phyloP scores from a whole-genome alignment of 2,888 invertebrate species.

The Eulithis testata region DNA sequence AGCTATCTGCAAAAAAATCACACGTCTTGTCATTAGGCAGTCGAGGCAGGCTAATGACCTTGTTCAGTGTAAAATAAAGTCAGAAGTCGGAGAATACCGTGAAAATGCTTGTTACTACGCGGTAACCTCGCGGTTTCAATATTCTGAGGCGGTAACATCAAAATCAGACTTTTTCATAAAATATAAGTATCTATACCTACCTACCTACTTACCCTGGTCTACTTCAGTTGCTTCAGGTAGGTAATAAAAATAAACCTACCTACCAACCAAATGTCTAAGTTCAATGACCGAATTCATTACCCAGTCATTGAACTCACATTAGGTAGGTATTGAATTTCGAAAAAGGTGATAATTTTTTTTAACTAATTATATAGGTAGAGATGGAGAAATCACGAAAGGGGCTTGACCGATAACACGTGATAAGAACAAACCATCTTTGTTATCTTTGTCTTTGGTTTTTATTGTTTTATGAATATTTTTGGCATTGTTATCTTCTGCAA shows the following conservation, averaged over 20 bases:
- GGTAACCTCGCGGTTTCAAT: too few relatives aligned
- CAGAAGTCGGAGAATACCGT: neutral
- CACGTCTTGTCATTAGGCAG: neutral
- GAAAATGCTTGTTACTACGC: neutral
- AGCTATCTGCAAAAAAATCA: too few relatives aligned
- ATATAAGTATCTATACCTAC: too few relatives aligned
- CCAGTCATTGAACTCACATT: constrained; percentile 7
- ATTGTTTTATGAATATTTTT: neutral
- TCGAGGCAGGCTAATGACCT: neutral
- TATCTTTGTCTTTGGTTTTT: neutral
- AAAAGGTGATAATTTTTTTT: constrained; percentile 22
- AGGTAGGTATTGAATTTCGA: neutral
- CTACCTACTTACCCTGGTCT: too few relatives aligned
- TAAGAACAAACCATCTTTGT: constrained; percentile 23
- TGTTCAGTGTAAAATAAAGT: too few relatives aligned
- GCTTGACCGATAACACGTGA: constrained; percentile 45
- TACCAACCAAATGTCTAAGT: constrained; percentile 1
- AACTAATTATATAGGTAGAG: constrained; percentile 20
- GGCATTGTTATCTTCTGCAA: neutral
- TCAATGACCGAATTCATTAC: constrained; percentile 25
- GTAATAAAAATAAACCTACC: neutral
- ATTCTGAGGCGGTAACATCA: too few relatives aligned
- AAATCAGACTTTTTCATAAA: neutral
- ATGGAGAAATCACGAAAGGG: constrained; percentile 23
- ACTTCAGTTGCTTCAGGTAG: neutral